Conservation (phyloP, 2,113 vertebrate species). For the Ondatra zibethicus region DNA sequence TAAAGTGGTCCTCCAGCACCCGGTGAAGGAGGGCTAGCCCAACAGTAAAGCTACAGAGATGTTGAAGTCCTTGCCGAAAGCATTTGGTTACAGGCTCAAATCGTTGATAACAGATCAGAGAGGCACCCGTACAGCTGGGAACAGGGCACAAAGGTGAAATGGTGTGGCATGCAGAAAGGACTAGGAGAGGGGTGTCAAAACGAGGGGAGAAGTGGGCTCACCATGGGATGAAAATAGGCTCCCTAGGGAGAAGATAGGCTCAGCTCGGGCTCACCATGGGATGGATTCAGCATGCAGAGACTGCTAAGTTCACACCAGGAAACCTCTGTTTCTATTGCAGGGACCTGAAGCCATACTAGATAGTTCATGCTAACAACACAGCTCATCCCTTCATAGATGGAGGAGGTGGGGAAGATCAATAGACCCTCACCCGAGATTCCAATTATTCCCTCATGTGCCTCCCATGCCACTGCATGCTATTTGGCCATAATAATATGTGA, state of each 20-base stretch:
- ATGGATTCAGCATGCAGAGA: background rate
- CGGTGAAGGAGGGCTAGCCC: background rate
- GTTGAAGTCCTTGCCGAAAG: background rate
- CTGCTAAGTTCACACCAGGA: background rate
- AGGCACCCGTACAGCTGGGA: background rate
- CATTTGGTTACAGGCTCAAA: background rate
- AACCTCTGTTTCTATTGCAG: background rate
- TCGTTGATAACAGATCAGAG: background rate
- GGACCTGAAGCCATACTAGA: background rate
- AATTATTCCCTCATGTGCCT: too few species aligned
- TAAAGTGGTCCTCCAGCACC: background rate
- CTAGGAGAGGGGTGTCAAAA: background rate
- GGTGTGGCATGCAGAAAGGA: background rate
- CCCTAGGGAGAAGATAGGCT: too few species aligned
- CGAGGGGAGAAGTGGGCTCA: background rate
- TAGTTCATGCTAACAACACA: background rate
- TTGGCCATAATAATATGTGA: too few species aligned
- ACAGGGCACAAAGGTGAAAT: background rate
- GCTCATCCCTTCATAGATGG: background rate
- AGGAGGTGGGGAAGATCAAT: background rate
- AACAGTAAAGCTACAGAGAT: background rate
- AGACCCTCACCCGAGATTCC: background rate
- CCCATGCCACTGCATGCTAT: background rate
- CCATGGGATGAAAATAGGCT: too few species aligned
- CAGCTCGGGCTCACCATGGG: background rate